A percentile compares a stretch with the other conserved stretches of the same genome.
Conservation (phyloP, 2,113 vertebrate genomes). For the Coptodon bakossiorum region DNA sequence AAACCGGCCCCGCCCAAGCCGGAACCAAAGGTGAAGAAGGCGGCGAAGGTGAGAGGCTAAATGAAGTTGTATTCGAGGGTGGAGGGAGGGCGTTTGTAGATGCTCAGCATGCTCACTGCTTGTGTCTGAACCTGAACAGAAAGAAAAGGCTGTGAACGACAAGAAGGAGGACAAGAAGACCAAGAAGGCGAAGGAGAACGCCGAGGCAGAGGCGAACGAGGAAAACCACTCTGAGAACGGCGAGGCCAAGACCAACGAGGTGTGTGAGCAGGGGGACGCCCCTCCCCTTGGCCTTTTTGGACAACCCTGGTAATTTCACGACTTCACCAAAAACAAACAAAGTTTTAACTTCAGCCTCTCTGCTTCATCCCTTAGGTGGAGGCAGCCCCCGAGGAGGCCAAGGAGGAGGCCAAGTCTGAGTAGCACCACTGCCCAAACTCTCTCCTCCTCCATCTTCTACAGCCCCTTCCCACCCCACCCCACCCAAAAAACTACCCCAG, state of each 20-base stretch:
- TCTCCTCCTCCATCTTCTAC: slow-evolving; percentile 26
- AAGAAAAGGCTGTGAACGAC: slow-evolving; percentile 86
- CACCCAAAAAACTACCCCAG: not conserved
- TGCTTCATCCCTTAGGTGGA: slow-evolving; percentile 56
- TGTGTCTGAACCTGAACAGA: slow-evolving; percentile 61
- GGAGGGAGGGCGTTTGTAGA: not conserved
- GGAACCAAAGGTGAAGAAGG: slow-evolving; percentile 86
- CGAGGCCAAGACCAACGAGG: slow-evolving; percentile 88
- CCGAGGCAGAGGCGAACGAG: slow-evolving; percentile 82
- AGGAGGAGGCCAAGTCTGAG: slow-evolving; percentile 77
- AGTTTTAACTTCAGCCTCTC: not conserved
- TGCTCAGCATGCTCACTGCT: not conserved
- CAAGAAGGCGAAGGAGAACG: slow-evolving; percentile 84
- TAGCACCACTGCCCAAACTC: slow-evolving; percentile 72
- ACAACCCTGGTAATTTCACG: not conserved
- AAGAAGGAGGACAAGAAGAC: slow-evolving; percentile 85
- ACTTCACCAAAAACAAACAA: not conserved
- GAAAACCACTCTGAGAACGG: slow-evolving; percentile 92
- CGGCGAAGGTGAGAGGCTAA: slow-evolving; percentile 76
- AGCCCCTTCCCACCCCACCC: not conserved
- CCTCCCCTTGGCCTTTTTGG: no score
- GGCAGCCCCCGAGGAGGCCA: slow-evolving; percentile 68
- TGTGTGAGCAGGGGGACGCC: slow-evolving; percentile 23
- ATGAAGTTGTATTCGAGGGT: fast-evolving
- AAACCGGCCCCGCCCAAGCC: slow-evolving; percentile 76